A percentile compares a stretch with the other conserved stretches of the same genome.
phyloP scores from a whole-genome alignment of 2,888 invertebrate species.

The Amblyjoppa fuscipennis region DNA sequence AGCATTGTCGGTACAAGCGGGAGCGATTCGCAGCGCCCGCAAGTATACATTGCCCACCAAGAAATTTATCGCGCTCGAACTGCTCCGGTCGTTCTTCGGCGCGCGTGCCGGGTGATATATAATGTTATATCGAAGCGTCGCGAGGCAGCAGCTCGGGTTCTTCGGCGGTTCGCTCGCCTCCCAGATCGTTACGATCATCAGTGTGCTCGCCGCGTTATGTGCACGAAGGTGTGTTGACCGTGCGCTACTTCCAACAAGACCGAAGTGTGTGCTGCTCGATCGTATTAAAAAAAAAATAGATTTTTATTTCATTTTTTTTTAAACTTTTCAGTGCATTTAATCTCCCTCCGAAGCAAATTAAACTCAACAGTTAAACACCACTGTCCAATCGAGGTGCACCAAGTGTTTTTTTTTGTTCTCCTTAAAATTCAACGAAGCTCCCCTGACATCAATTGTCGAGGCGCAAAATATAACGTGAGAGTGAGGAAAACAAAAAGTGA shows the following conservation, averaged over 20 bases:
- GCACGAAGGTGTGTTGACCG: slow-evolving; percentile 58
- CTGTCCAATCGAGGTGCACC: neutral
- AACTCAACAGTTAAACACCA: neutral
- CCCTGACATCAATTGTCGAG: neutral
- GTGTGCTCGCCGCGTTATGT: slow-evolving; percentile 64
- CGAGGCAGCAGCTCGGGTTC: slow-evolving; percentile 40
- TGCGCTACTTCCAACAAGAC: slow-evolving; percentile 32
- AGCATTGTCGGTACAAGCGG: neutral
- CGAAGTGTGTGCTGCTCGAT: slow-evolving; percentile 18
- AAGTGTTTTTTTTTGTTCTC: neutral
- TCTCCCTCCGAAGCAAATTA: neutral
- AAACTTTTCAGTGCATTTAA: neutral
- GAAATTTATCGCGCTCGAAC: slow-evolving; percentile 7
- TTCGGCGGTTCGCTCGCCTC: slow-evolving; percentile 45
- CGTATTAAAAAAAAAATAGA: neutral
- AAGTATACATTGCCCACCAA: neutral
- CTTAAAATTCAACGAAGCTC: neutral
- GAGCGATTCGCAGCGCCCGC: neutral
- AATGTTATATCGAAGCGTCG: slow-evolving; percentile 33
- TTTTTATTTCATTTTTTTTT: neutral
- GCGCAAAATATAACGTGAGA: neutral
- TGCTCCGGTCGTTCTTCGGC: slow-evolving; percentile 6
- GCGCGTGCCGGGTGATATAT: slow-evolving; percentile 35
- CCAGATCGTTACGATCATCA: slow-evolving; percentile 62
- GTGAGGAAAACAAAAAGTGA: neutral